Base-by-base conservation (phyloP, 2,888 invertebrate species). In the Oxyscelio sp. region DNA sequence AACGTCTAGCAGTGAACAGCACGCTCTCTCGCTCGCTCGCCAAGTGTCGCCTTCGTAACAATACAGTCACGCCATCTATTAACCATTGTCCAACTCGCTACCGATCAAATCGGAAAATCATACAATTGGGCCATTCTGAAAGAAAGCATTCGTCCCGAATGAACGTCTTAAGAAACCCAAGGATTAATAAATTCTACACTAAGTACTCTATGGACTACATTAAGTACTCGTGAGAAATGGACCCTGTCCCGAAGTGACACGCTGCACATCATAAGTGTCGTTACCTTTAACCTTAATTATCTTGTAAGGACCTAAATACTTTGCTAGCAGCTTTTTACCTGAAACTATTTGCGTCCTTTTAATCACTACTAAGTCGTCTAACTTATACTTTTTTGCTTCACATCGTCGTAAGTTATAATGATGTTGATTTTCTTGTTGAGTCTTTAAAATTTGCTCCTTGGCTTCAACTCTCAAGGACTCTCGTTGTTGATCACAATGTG, bases 161-260 rank as follows among this genome's bases (percentile, higher is more conserved):
- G 40, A 40, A 34, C 11, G 15, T 19, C 3, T 15, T 52, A 52
- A 9, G n/a, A 15, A 24, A 15, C 27, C 27, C 31, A 56, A 8
- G 56, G 56, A 8, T 75, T 75, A 11, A 79, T 63, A 34, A 43
- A 54, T 45, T 83, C 65, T 1, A 58, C 66, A 34, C 40, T n/a
- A 40, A 13, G 5, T 9, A 40, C 13, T 6, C 3, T 40, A 13
- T 4, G 40, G 11, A 4, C 27, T 27, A 5, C 27, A 27, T 6
- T 6, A 27, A 6, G 40, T 40, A 40, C 40, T 34, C 34, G 34
- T 34, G 34, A 34, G 11, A 11, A 11, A 34, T 11, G 11, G 34
- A 11, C 9, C 5, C 34, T 34, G 3, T 27, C 27, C 27, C 6
- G 27, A 27, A 19, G 24, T 17, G 5, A n/a, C 71, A 22, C 61